Conservation (phyloP, 2,797 vertebrate genomes). For the Aulostomus chinensis region DNA sequence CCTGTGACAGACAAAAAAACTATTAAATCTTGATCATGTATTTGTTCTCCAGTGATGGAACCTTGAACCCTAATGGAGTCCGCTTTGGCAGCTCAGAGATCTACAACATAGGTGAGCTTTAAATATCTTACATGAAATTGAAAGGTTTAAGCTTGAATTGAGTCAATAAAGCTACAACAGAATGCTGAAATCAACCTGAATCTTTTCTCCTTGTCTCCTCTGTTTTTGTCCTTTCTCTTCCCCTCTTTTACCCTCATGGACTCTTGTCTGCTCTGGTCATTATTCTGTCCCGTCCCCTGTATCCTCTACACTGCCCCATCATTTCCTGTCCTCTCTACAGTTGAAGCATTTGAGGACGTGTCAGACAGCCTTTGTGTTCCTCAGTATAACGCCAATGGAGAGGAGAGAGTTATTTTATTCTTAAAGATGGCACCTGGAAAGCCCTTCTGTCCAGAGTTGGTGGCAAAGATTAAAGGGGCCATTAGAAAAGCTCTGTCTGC, state of each 20-base stretch:
- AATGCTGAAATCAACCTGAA: no score
- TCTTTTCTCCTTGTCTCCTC: no score
- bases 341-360: constrained; percentile 96
- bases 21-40: no score
- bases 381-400: constrained; percentile 89
- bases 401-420: constrained; percentile 94
- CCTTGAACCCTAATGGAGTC: constrained; percentile 95
- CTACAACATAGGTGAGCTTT: constrained; percentile 93
- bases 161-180: no score
- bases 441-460: constrained; percentile 79
- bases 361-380: constrained; percentile 94
- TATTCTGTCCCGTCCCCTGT: no score
- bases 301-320: no score
- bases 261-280: no score
- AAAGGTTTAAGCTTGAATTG: no score
- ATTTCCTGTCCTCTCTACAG: constrained; percentile 64
- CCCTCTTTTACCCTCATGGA: background rate
- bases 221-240: no score
- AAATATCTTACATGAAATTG: no score
- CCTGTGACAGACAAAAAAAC: no score
- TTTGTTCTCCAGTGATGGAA: constrained; percentile 86
- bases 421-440: constrained; percentile 88
- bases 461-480: constrained; percentile 81
- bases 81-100: constrained; percentile 97
- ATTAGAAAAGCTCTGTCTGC: constrained; percentile 90